A percentile compares a stretch with the other conserved stretches of the same genome.
These are phyloP conservation scores for Lepeophtheirus nordmannii DNA, from an alignment of 2,888 invertebrate genomes.

Conservation along the genomic window DNA sequence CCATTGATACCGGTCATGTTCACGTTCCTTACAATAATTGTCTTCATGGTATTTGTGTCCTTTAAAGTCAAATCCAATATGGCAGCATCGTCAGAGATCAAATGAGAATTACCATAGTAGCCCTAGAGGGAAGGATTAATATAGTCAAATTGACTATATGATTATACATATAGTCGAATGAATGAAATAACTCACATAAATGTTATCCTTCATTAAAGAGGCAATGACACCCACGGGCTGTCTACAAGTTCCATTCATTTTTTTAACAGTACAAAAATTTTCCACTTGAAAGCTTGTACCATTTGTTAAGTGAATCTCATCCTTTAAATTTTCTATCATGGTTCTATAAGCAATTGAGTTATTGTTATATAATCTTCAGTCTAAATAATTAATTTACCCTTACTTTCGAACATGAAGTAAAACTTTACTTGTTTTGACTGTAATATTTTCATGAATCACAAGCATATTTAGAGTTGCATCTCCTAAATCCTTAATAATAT, in stretches of 20 bases:
- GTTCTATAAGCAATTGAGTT: background rate
- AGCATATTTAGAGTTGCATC: background rate
- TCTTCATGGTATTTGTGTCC: background rate
- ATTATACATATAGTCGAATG: background rate
- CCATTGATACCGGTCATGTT: background rate
- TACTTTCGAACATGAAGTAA: constrained; percentile 8
- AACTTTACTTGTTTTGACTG: constrained; percentile 4
- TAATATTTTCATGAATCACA: constrained; percentile 8
- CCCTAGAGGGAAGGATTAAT: background rate
- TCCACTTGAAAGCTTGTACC: background rate
- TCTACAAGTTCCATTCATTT: background rate
- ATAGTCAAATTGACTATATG: background rate
- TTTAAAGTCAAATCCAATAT: background rate
- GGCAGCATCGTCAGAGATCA: background rate
- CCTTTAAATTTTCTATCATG: background rate
- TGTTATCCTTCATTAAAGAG: background rate
- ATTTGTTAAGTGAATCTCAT: background rate
- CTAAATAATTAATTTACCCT: background rate
- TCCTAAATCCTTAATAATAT: background rate
- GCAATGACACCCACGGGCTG: background rate
- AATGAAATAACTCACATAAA: background rate
- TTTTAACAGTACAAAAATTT: background rate
- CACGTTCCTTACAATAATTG: background rate
- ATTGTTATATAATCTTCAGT: no score
- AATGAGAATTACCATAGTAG: background rate